Evolutionary conservation across 2,888 invertebrate genomes (phyloP).

Genomic region (Deilephila porcellus): DNA sequence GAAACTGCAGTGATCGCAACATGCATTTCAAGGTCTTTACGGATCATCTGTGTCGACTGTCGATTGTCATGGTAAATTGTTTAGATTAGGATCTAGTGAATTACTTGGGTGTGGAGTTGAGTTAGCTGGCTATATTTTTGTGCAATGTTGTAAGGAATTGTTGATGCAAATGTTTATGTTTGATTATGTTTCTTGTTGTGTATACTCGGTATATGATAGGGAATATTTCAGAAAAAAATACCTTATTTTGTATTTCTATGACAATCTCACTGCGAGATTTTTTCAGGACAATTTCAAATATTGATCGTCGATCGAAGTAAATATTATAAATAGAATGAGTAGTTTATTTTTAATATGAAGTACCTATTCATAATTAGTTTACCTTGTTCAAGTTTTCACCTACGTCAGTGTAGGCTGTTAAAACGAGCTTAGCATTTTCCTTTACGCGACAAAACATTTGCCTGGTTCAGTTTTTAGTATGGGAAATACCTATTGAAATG

Average conservation of each 20-base stretch:
- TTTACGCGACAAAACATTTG: neutral
- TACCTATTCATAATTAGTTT: neutral
- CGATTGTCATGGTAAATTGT: conserved; percentile 5
- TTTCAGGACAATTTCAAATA: neutral
- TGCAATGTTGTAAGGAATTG: too few relatives aligned
- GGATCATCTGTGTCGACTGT: neutral
- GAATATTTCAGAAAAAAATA: too few relatives aligned
- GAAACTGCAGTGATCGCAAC: conserved; percentile 2
- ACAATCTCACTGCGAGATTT: too few relatives aligned
- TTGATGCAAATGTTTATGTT: too few relatives aligned
- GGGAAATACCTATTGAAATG: neutral
- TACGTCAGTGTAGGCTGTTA: neutral
- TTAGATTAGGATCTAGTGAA: neutral
- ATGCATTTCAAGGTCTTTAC: conserved; percentile 20
- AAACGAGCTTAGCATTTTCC: neutral
- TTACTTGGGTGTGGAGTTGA: neutral
- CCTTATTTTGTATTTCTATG: too few relatives aligned
- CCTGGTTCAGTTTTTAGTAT: neutral
- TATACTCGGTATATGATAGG: too few relatives aligned
- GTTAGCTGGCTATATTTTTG: too few relatives aligned
- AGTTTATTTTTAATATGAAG: neutral
- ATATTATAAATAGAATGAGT: too few relatives aligned
- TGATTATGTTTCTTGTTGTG: too few relatives aligned
- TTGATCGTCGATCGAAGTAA: too few relatives aligned
- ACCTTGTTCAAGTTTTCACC: neutral